Evolutionary conservation across 2,888 invertebrate species (phyloP).

Genomic region (Scaptomyza cyrtandrae): DNA sequence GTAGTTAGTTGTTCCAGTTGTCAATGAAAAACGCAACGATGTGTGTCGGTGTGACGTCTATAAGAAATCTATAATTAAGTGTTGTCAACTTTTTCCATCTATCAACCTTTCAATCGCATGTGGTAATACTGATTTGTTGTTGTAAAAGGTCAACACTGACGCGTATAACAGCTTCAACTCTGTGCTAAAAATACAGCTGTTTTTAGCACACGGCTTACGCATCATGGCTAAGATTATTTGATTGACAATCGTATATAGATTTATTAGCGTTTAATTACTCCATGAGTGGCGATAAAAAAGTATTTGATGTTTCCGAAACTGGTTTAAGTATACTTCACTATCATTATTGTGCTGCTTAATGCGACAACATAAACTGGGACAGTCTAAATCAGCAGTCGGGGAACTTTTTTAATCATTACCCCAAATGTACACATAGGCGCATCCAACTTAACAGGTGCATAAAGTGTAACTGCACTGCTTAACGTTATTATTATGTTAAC

Average conservation of each 20-base stretch:
- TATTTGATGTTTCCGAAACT: conserved; percentile 8
- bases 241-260: conserved; percentile 11
- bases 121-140: background rate
- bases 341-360: background rate
- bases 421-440: no score
- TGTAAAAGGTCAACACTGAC: conserved; percentile 70
- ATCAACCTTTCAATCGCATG: conserved; percentile 21
- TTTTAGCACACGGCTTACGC: conserved; percentile 18
- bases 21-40: conserved; percentile 49
- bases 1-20: conserved; percentile 13
- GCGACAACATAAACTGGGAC: background rate
- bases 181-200: conserved; percentile 21
- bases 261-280: conserved; percentile 33
- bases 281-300: background rate
- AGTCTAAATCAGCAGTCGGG: no score
- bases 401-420: no score
- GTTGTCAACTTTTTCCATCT: conserved; percentile 22
- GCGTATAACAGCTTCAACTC: conserved; percentile 33
- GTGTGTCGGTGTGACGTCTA: conserved; percentile 45
- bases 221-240: conserved; percentile 22
- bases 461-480: background rate
- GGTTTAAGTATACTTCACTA: background rate
- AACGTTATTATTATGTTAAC: conserved; percentile 9
- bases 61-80: conserved; percentile 49
- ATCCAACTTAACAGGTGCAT: conserved; percentile 5